Evolutionary conservation across 2,888 invertebrate species (phyloP), one percentile per base, ranked within the genome.

Genomic region (Brenthis daphne): DNA sequence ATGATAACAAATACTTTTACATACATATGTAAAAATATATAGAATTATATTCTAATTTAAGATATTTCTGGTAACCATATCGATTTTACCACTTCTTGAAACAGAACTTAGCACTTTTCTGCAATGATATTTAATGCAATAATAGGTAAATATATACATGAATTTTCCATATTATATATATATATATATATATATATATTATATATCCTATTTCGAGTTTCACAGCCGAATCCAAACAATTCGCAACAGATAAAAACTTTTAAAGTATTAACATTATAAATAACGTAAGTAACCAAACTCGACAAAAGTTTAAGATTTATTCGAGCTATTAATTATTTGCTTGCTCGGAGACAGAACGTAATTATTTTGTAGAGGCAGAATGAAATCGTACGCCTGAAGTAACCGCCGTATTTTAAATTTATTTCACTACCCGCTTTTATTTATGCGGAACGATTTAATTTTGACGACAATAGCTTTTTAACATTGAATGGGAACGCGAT

Each of bases 291-390:
- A 80, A 84, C 82, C 79, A 76, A 82, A 84, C 79, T 81, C 81
- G 80, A 82, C 83, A 84, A 84, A 87, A 85, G 81, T 86, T 86
- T 81, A 79, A 83, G 83, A 87, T 87, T 87, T 86, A 87, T 87
- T 82, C 78, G 72, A 72, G 81, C 82, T 82, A 85, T 86, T 86
- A 85, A 87, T 87, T 85, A 86, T 85, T 83, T 84, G 80, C 82
- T 79, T 80, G 81, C 80, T 79, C 80, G 83, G 82, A 82, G 85
- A 86, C 84, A 84, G 82, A 79, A 79, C 79, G 80, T 85, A 86
- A 86, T 86, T 86, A 86, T 86, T 85, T 86, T 82, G 82, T 80
- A 79, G 80, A 82, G 79, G 80, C 82, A 77, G 80, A 85, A 80
- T 85, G 85, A 85, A 86, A 86, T 85, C 79, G 78, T 77, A 86